phyloP scores from a whole-genome alignment of 2,113 vertebrate species.

The Misgurnus mizolepis region DNA sequence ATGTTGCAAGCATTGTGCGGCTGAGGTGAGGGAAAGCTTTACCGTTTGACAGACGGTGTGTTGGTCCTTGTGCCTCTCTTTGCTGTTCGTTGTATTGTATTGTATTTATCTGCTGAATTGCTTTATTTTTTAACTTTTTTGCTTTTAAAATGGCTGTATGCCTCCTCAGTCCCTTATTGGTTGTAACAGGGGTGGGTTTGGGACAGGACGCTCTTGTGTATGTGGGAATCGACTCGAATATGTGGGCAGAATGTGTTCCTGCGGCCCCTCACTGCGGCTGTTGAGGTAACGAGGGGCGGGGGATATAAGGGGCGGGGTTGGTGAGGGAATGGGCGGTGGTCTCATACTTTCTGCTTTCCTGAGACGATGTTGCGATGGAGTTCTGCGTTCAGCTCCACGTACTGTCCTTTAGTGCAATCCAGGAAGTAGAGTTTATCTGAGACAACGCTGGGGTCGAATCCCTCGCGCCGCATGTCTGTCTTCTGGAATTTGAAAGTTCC shows the following conservation, averaged over 20 bases:
- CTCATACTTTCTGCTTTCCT: constrained; percentile 86
- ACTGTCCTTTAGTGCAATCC: constrained; percentile 83
- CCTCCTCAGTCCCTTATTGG: neutral
- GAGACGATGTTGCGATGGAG: constrained; percentile 80
- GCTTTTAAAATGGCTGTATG: constrained; percentile 15
- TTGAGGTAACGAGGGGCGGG: constrained; percentile 71
- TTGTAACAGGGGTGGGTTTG: neutral
- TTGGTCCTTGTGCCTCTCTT: constrained; percentile 17
- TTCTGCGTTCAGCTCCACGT: constrained; percentile 76
- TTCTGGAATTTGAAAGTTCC: constrained; percentile 98
- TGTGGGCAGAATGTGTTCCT: constrained; percentile 42
- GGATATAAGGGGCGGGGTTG: constrained; percentile 17
- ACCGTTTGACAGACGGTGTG: neutral
- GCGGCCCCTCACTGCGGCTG: constrained; percentile 64
- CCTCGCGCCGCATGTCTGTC: constrained; percentile 85
- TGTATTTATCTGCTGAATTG: constrained; percentile 1
- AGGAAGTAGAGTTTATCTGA: constrained; percentile 89
- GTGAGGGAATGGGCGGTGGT: constrained; percentile 33
- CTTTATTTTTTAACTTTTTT: neutral
- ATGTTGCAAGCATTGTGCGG: constrained; percentile 61
- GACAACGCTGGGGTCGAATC: constrained; percentile 79
- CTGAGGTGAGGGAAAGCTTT: constrained; percentile 50
- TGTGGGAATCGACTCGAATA: neutral
- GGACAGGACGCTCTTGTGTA: neutral
- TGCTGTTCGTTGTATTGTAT: neutral